These are phyloP conservation scores for Cherax quadricarinatus DNA, from an alignment of 1,140 invertebrate species.

Conservation along the genomic window DNA sequence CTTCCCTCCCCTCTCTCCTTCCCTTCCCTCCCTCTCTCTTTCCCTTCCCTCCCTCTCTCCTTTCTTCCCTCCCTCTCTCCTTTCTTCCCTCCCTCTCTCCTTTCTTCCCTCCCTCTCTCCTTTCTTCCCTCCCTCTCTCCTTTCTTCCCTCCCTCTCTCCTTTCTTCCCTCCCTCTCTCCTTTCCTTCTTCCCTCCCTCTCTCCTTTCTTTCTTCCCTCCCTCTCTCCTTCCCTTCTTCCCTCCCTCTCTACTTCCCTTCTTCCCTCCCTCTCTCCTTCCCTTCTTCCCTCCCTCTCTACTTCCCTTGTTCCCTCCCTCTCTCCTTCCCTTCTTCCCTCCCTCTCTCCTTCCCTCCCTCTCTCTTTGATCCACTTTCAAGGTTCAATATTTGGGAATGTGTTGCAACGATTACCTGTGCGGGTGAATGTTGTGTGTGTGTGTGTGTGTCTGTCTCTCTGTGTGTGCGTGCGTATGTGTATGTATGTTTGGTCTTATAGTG, in stretches of 20 bases:
- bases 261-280: background rate
- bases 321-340: background rate
- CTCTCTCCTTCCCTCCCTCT: too few relatives aligned
- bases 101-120: background rate
- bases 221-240: background rate
- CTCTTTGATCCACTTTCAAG: too few relatives aligned
- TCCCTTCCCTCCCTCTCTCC: too few relatives aligned
- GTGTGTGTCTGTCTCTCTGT: too few relatives aligned
- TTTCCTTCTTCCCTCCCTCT: background rate
- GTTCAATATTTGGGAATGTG: too few relatives aligned
- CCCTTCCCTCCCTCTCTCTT: background rate
- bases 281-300: background rate
- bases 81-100: background rate
- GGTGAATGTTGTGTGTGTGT: too few relatives aligned
- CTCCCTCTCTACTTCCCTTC: background rate
- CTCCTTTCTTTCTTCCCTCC: background rate
- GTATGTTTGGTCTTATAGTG: too few relatives aligned
- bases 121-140: background rate
- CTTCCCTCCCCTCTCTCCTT: background rate
- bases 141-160: background rate
- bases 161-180: background rate
- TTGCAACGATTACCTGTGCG: too few relatives aligned
- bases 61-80: background rate
- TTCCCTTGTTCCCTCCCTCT: background rate
- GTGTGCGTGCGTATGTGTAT: too few relatives aligned